Conservation (phyloP, 2,888 invertebrate species). For the Mythimna pallens region DNA sequence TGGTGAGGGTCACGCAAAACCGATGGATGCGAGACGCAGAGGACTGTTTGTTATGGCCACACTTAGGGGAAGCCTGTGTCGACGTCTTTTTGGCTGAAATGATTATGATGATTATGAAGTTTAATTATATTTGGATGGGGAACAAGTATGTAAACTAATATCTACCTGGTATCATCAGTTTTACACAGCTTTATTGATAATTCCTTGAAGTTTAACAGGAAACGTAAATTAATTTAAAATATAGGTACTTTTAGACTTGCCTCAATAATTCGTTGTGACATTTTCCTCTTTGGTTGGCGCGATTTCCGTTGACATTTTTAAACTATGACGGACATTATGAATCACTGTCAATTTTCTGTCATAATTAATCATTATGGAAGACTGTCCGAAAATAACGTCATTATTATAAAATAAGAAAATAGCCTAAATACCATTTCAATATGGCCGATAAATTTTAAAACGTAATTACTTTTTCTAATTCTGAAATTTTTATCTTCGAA, state of each 20-base stretch:
- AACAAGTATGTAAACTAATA: background rate
- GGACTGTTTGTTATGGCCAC: too few species aligned
- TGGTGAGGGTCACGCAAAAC: too few species aligned
- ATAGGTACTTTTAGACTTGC: conserved; percentile 1
- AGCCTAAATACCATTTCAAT: conserved; percentile 16
- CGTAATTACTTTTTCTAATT: conserved; percentile 31
- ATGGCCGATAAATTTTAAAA: conserved; percentile 50
- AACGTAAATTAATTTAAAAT: conserved; percentile 24
- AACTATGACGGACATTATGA: conserved; percentile 44
- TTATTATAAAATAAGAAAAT: conserved; percentile 17
- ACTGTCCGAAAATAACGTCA: conserved; percentile 42
- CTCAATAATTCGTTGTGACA: conserved; percentile 19
- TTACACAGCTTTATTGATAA: conserved; percentile 1
- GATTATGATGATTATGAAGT: too few species aligned
- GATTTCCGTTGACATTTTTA: conserved; percentile 47
- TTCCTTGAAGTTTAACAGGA: conserved; percentile 2
- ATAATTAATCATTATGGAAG: conserved; percentile 14
- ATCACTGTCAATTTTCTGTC: conserved; percentile 37
- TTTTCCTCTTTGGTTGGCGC: conserved; percentile 43
- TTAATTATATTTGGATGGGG: too few species aligned
- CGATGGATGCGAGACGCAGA: too few species aligned
- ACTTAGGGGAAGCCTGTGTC: too few species aligned
- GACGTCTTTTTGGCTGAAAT: too few species aligned
- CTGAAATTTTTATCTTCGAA: background rate
- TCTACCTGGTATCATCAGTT: background rate